These are phyloP conservation scores for Poecilia picta DNA, from an alignment of 2,797 vertebrate genomes.

Conservation along the genomic window DNA sequence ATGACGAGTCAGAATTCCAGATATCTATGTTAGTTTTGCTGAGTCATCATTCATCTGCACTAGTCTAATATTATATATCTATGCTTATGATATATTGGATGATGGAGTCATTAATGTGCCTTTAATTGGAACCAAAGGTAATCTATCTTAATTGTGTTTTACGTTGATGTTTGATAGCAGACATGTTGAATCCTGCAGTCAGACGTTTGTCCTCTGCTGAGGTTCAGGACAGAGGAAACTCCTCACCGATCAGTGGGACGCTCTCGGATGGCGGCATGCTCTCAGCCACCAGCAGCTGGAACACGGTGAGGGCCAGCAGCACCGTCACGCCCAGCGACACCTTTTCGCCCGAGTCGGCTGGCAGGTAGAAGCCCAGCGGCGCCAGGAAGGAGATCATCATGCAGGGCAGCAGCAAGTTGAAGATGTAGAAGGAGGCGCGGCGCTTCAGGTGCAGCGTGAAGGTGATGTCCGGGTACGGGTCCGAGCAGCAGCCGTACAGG, in stretches of 20 bases:
- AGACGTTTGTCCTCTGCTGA: neutral
- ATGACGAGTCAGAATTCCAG: neutral
- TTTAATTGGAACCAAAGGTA: too few relatives aligned
- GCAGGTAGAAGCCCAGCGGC: conserved; percentile 90
- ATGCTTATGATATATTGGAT: neutral
- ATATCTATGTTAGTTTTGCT: neutral
- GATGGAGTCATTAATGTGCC: neutral
- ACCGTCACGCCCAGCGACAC: conserved; percentile 91
- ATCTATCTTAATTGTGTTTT: too few relatives aligned
- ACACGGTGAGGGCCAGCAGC: conserved; percentile 91
- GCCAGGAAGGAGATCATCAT: conserved; percentile 92
- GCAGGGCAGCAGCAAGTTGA: conserved; percentile 92
- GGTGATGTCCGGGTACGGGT: conserved; percentile 92
- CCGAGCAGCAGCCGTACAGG: conserved; percentile 90
- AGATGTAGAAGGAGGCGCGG: conserved; percentile 90
- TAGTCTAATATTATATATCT: neutral
- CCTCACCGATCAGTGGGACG: conserved; percentile 90
- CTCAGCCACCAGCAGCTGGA: conserved; percentile 92
- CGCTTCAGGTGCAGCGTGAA: conserved; percentile 88
- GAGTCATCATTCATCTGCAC: neutral
- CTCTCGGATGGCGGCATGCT: conserved; percentile 93
- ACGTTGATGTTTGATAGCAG: too few relatives aligned
- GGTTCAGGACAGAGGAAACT: neutral
- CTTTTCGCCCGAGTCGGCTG: conserved; percentile 90
- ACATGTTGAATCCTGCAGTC: too few relatives aligned